Evolutionary conservation across 2,888 invertebrate genomes (phyloP).

Genomic region (Drosophila nigricruria): DNA sequence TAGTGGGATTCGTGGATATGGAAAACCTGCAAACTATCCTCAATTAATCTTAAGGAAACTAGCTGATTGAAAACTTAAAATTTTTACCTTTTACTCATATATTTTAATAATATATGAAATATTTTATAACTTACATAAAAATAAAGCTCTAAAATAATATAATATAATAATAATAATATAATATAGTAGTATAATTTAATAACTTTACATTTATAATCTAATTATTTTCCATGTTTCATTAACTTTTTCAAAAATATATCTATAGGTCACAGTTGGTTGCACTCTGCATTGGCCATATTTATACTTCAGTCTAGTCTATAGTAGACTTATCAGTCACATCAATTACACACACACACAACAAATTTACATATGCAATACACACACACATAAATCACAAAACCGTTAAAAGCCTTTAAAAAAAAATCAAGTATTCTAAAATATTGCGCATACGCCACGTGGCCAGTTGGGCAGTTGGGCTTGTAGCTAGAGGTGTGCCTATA

Average conservation of each 20-base stretch:
- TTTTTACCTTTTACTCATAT: too few relatives aligned
- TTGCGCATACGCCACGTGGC: conserved; percentile 50
- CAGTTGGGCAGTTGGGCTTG: not conserved
- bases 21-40: too few relatives aligned
- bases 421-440: conserved; percentile 28
- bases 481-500: conserved; percentile 40
- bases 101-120: too few relatives aligned
- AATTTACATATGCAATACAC: not conserved
- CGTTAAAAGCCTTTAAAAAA: conserved; percentile 13
- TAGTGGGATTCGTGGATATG: too few relatives aligned
- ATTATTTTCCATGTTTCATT: not conserved
- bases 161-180: too few relatives aligned
- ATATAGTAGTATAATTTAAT: too few relatives aligned
- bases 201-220: not conserved
- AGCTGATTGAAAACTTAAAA: too few relatives aligned
- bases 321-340: conserved; percentile 23
- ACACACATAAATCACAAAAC: conserved; percentile 46
- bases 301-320: conserved; percentile 11
- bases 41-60: too few relatives aligned
- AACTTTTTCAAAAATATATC: not conserved
- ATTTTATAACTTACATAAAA: too few relatives aligned
- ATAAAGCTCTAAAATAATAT: not conserved
- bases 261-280: not conserved
- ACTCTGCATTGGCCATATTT: not conserved
- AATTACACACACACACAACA: not conserved